These are phyloP conservation scores for Hypomesus transpacificus DNA, from an alignment of 2,113 vertebrate genomes.

Conservation along the genomic window DNA sequence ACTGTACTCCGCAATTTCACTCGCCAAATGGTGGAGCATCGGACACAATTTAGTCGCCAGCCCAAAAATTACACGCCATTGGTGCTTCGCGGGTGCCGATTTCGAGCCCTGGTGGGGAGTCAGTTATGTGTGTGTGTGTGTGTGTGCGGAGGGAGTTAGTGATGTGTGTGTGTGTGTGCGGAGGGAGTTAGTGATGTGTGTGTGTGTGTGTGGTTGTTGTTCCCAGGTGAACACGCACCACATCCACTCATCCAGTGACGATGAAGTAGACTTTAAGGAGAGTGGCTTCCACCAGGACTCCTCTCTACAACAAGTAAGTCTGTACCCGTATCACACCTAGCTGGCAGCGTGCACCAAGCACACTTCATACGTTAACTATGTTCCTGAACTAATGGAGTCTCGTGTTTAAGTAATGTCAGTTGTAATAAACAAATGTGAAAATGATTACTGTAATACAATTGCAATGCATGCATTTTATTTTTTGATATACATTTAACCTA, in stretches of 20 bases:
- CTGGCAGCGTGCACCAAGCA: neutral
- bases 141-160: too few species aligned
- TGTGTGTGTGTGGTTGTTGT: conserved; percentile 36
- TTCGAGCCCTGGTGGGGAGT: too few species aligned
- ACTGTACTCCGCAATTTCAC: too few species aligned
- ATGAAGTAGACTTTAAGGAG: conserved; percentile 99
- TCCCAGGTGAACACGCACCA: conserved; percentile 93
- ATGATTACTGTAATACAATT: neutral
- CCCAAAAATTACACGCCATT: too few species aligned
- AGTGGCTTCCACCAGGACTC: conserved; percentile 96
- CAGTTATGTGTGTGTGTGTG: too few species aligned
- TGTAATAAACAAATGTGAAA: neutral
- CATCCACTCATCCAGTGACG: conserved; percentile 97
- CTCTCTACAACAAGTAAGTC: conserved; percentile 96
- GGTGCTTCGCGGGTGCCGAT: too few species aligned
- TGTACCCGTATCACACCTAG: conserved; percentile 25
- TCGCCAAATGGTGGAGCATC: too few species aligned
- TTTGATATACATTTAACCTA: conserved; percentile 1
- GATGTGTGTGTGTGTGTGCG: neutral
- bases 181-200: neutral
- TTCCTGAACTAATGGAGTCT: neutral
- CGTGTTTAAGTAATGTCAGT: conserved; percentile 3
- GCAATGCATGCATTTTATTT: neutral
- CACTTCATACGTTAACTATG: conserved; percentile 26
- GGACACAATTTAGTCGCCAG: too few species aligned